Percentiles rank a stretch among this genome's conserved stretches.
Conservation (phyloP, 2,888 invertebrate species). For the Theodoxus fluviatilis region DNA sequence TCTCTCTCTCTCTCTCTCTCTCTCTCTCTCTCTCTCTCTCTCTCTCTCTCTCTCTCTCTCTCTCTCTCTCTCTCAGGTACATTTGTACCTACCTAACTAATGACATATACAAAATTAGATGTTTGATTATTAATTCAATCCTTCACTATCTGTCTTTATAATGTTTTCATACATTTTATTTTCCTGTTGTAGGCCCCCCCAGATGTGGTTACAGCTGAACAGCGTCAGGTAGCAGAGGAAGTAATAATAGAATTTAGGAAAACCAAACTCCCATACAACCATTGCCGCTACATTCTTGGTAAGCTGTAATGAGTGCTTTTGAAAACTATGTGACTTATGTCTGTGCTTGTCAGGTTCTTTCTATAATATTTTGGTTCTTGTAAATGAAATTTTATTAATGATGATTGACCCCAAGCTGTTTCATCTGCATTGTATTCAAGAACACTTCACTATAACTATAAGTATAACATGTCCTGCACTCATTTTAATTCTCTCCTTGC, state of each 20-base stretch:
- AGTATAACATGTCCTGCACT: not conserved
- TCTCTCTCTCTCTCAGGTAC: not conserved
- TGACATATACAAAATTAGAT: no score
- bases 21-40: conserved; percentile 11
- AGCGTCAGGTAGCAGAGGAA: conserved; percentile 81
- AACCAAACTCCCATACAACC: conserved; percentile 80
- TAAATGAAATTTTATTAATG: not conserved
- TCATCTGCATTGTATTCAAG: no score
- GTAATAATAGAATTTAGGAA: conserved; percentile 83
- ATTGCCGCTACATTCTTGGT: conserved; percentile 80
- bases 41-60: not conserved
- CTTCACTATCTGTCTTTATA: not conserved
- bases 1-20: not conserved
- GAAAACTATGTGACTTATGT: not conserved
- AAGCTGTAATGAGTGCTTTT: conserved; percentile 36
- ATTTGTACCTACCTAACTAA: no score
- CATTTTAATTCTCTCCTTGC: not conserved
- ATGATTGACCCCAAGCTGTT: not conserved
- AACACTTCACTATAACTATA: not conserved
- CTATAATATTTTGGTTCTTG: not conserved
- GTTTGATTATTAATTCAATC: not conserved
- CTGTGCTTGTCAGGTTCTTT: not conserved
- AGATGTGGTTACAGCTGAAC: conserved; percentile 77
- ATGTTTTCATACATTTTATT: conserved; percentile 16
- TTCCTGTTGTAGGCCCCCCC: conserved; percentile 76